Evolutionary conservation across 2,888 invertebrate species (phyloP), one percentile per base, ranked within the genome.

Genomic region (Crossocerus cetratus): DNA sequence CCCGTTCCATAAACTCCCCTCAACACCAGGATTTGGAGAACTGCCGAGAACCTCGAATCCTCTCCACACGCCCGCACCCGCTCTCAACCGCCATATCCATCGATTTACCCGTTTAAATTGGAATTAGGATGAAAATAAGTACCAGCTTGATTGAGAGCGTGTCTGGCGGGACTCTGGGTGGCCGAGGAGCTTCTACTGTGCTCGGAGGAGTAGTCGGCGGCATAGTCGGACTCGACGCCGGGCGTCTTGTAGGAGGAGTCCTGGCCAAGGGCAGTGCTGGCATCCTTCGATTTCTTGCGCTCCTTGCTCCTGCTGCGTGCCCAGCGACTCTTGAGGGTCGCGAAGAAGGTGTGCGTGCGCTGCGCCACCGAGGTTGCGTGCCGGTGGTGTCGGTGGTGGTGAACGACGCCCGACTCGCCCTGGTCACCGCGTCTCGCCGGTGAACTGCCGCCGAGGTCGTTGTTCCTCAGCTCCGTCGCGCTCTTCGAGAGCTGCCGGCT

Each of bases 301-400:
- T 96, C 95, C 86, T 94, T 93, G 85, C 95, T 95, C 64, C 93
- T 92, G 77, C 95, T 94, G 59, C 95, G 93, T 78, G 93, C 93
- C 95, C 95, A 96, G 61, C 96, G 95, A 86, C 94, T 95, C 94
- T 95, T 95, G 64, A 96, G 91, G 83, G 95, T 95, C 78, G 94
- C 94, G 88, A 96, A 96, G 91, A 96, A 96, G 80, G 95, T 95
- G 86, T 96, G 95, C 0, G 96, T 96, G 84, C 95, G 93, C 88
- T 96, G 96, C 63, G 96, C 94, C 59, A 96, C 95, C 49, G 95
- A 94, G 21, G 95, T 94, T 20, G 94, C 92, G 71, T 94, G 94
- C 0, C 93, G 91, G 78, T 88, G 86, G 64, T 84, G 85, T n/a
- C 84, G 82, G 49, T 89, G 87, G 57, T 84, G 85, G 62, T 86